Conservation (phyloP, 2,888 invertebrate species). For the Apamea crenata region DNA sequence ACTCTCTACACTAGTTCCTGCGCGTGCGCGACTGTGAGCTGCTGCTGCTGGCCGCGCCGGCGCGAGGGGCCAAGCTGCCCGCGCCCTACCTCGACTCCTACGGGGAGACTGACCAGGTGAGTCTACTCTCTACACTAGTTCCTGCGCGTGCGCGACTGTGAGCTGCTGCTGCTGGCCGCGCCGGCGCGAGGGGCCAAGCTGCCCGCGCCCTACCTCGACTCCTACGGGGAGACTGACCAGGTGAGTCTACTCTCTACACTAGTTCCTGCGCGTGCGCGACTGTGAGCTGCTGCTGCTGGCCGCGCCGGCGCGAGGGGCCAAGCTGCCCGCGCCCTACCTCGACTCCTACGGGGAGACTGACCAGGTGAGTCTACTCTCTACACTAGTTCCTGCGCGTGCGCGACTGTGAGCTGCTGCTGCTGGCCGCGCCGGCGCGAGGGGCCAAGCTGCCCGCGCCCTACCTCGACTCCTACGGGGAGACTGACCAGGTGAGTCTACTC, state of each 20-base stretch:
- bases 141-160: slow-evolving; percentile 99
- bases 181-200: slow-evolving; percentile 96
- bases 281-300: slow-evolving; percentile 98
- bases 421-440: slow-evolving; percentile 95
- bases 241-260: no score
- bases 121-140: no score
- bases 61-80: slow-evolving; percentile 96
- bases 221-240: slow-evolving; percentile 98
- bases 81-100: slow-evolving; percentile 99
- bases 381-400: no score
- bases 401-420: slow-evolving; percentile 98
- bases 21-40: slow-evolving; percentile 99
- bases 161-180: slow-evolving; percentile 96
- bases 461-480: slow-evolving; percentile 99
- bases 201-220: slow-evolving; percentile 98
- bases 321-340: slow-evolving; percentile 97
- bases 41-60: slow-evolving; percentile 95
- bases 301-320: slow-evolving; percentile 96
- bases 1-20: no score
- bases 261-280: no score
- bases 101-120: slow-evolving; percentile 96
- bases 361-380: no score
- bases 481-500: slow-evolving; percentile 92
- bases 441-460: slow-evolving; percentile 98
- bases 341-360: slow-evolving; percentile 99